Evolutionary conservation across 2,113 vertebrate species (phyloP), one percentile per base, ranked within the genome.

Genomic region (Silurus meridionalis): DNA sequence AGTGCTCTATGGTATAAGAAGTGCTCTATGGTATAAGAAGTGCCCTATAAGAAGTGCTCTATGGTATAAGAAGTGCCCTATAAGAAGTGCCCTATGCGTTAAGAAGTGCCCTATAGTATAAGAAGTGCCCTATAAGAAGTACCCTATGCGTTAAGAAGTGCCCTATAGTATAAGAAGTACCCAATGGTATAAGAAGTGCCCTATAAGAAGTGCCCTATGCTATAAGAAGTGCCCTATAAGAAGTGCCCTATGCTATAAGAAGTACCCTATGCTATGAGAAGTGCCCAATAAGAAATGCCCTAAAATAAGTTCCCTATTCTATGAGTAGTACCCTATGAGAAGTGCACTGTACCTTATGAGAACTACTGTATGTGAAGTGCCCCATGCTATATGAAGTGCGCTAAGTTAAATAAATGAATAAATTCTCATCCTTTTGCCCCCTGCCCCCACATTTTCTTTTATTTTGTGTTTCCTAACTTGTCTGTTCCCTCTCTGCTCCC

Each of bases 381-480:
- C 28, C 28, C 2, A 37, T 37, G 28, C 28, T 37, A 37, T 37
- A 37, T 1, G 28, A 37, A 37, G 28, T 37, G 28, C 28, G 2
- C 28, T 37, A 37, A 37, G 28, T 37, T 37, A 37, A 37, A 37
- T 37, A 37, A 37, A 37, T 37, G 28, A 37, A 37, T 37, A 37
- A 1, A 37, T 37, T 37, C 28, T 37, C 28, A 37, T 37, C 28
- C 28, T 37, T 37, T 37, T 37, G 28, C 28, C 28, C 28, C 28
- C 28, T 37, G 28, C 28, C 28, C 66, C 48, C 74, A 74, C 17
- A 3, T 60, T 37, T 69, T n/a, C 14, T 80, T 67, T 80, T 69
- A 61, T 66, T 91, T 91, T 91, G 83, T 90, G 81, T 92, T 87
- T 80, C 82, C 82, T 89, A 90, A 90, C 82, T 81, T 74, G 55